Evolutionary conservation across 2,113 vertebrate species (phyloP).

Genomic region (Hippocampus barbouri): DNA sequence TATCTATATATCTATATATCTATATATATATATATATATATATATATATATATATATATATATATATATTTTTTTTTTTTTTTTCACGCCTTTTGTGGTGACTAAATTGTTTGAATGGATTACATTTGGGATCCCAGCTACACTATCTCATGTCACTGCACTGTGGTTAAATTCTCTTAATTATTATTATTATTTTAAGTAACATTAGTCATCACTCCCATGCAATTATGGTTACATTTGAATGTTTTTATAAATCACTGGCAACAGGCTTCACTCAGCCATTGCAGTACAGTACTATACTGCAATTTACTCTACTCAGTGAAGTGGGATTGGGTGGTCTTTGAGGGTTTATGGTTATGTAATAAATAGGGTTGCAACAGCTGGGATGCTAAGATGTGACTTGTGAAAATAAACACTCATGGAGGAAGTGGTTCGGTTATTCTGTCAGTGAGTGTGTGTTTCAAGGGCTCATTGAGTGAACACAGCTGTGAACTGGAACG

Average conservation of each 20-base stretch:
- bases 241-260: not conserved
- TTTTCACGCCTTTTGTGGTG: too few relatives aligned
- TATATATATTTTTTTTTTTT: too few relatives aligned
- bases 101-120: too few relatives aligned
- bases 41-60: too few relatives aligned
- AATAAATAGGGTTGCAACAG: conserved; percentile 18
- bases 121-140: not conserved
- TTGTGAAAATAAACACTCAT: conserved; percentile 41
- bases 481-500: conserved; percentile 25
- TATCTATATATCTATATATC: too few relatives aligned
- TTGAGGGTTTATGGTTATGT: conserved; percentile 9
- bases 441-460: conserved; percentile 11
- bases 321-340: conserved; percentile 4
- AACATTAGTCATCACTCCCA: not conserved
- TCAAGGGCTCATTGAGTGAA: conserved; percentile 10
- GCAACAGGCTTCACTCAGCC: not conserved
- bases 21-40: too few relatives aligned
- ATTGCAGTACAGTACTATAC: not conserved
- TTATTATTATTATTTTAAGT: too few relatives aligned
- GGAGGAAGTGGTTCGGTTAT: conserved; percentile 10
- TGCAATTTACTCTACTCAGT: conserved; percentile 7
- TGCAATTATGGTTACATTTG: not conserved
- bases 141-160: not conserved
- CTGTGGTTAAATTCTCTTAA: not conserved
- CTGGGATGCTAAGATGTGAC: conserved; percentile 28